Percentiles rank a stretch among this genome's conserved stretches.
Conservation (phyloP, 2,113 vertebrate species). For the Odontophorus gujanensis region DNA sequence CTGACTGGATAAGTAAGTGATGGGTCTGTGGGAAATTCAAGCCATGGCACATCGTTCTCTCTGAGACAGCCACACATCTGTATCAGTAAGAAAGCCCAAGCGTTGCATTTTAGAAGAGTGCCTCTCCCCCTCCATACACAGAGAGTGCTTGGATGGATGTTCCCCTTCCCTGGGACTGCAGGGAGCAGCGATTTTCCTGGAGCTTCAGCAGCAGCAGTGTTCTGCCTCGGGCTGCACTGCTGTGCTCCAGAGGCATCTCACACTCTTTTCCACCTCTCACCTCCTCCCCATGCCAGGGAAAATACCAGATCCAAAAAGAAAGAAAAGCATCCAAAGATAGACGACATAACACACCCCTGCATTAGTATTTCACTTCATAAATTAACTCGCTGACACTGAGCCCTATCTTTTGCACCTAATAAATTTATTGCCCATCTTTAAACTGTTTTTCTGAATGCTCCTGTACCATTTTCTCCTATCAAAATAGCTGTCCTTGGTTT, state of each 20-base stretch:
- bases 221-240: not conserved
- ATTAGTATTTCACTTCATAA: not conserved
- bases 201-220: not conserved
- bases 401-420: not conserved
- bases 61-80: not conserved
- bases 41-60: not conserved
- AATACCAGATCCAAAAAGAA: not conserved
- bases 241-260: conserved; percentile 29
- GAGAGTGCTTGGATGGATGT: not conserved
- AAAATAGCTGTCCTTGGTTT: not conserved
- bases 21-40: not conserved
- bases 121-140: not conserved
- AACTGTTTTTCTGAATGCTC: not conserved
- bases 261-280: not conserved
- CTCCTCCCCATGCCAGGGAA: conserved; percentile 7
- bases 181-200: not conserved
- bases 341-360: not conserved
- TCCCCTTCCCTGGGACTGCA: not conserved
- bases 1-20: not conserved
- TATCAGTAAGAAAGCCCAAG: not conserved
- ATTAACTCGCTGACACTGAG: not conserved
- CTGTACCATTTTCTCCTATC: not conserved
- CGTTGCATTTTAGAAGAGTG: not conserved
- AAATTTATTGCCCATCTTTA: not conserved
- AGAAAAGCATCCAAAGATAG: not conserved